Evolutionary conservation across 1,140 invertebrate genomes (phyloP).

Genomic region (Psix sp.): DNA sequence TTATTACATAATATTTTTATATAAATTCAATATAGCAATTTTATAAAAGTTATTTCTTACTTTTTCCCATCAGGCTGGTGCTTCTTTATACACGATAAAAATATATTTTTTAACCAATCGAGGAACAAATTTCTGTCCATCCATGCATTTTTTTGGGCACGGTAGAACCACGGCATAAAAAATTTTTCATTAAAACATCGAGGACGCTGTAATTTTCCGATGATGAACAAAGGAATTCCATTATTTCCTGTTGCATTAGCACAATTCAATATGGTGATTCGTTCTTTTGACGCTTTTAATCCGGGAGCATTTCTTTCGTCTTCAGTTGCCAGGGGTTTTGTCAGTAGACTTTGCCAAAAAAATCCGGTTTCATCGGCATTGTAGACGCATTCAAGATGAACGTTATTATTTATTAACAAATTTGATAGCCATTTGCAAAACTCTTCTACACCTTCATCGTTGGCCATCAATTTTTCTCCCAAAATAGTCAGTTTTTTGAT

Average conservation of each 20-base stretch:
- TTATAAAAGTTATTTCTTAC: not conserved
- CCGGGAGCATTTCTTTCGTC: too few species aligned
- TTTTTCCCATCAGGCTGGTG: not conserved
- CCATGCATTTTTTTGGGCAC: constrained; percentile 5
- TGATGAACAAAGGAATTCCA: too few species aligned
- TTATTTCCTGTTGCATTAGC: too few species aligned
- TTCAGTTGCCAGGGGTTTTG: too few species aligned
- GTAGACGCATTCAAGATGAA: not conserved
- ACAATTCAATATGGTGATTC: too few species aligned
- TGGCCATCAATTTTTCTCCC: constrained; percentile 5
- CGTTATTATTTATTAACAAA: not conserved
- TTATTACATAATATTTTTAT: not conserved
- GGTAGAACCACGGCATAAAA: constrained; percentile 1
- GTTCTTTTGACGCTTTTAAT: too few species aligned
- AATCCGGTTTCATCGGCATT: constrained; percentile 11
- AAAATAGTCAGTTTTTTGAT: constrained; percentile 4
- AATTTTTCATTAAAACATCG: too few species aligned
- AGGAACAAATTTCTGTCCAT: not conserved
- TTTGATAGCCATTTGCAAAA: constrained; percentile 4
- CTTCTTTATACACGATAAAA: constrained; percentile 1
- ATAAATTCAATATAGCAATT: not conserved
- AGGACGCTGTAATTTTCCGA: too few species aligned
- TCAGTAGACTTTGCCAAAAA: too few species aligned
- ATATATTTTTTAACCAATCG: not conserved
- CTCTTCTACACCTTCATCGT: constrained; percentile 9